A percentile compares a stretch with the other conserved stretches of the same genome.
Conservation (phyloP, 2,797 vertebrate species). For the Microhierax caerulescens region DNA sequence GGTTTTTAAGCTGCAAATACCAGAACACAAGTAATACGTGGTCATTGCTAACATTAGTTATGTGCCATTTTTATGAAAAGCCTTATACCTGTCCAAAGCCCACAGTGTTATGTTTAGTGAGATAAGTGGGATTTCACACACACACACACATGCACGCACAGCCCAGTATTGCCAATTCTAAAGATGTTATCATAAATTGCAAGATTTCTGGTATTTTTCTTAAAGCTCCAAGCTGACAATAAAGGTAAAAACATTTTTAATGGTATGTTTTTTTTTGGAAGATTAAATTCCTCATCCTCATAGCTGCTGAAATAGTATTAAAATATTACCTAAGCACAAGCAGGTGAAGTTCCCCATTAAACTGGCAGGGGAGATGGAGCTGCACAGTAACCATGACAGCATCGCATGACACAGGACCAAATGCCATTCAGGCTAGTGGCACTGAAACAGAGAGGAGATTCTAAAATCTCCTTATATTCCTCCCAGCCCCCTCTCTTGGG, state of each 20-base stretch:
- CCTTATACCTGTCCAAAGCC: background rate
- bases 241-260: background rate
- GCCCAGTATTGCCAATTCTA: background rate
- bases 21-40: background rate
- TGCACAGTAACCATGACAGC: slow-evolving; percentile 50
- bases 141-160: too few relatives aligned
- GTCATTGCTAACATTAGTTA: background rate
- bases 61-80: background rate
- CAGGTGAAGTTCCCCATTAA: slow-evolving; percentile 33
- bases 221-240: background rate
- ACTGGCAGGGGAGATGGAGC: slow-evolving; percentile 29
- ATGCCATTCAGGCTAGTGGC: slow-evolving; percentile 16
- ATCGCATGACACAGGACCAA: background rate
- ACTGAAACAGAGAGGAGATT: background rate
- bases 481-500: background rate
- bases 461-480: background rate
- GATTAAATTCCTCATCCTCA: background rate
- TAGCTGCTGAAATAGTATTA: background rate
- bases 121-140: background rate
- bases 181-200: background rate
- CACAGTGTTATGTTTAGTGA: background rate
- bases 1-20: background rate
- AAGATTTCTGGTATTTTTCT: background rate
- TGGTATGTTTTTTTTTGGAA: background rate
- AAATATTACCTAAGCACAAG: background rate